Conservation (phyloP, 2,113 vertebrate genomes). For the Neomonachus schauinslandi region DNA sequence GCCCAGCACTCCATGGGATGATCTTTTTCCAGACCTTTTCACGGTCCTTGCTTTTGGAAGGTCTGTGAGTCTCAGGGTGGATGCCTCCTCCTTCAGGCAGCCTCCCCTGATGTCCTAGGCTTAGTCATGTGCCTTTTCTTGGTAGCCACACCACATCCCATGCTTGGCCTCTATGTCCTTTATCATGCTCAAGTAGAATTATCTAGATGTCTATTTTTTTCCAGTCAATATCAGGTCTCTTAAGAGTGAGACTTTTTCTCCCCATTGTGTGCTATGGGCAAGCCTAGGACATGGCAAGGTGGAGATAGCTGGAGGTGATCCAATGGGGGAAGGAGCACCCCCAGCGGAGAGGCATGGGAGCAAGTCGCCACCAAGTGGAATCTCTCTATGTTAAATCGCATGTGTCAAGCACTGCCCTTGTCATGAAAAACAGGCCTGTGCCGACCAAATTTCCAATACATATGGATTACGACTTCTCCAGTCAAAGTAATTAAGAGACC, state of each 20-base stretch:
- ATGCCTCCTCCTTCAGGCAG: not conserved
- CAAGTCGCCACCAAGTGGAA: not conserved
- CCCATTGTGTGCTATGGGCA: fast-evolving
- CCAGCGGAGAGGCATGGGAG: not conserved
- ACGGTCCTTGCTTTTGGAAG: not conserved
- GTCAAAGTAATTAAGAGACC: conserved; percentile 87
- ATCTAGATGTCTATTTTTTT: not conserved
- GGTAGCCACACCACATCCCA: not conserved
- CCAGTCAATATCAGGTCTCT: too few species aligned
- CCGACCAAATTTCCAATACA: conserved; percentile 76
- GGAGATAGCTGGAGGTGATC: not conserved
- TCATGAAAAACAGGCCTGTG: conserved; percentile 67
- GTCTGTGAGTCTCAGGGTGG: not conserved
- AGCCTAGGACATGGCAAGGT: fast-evolving
- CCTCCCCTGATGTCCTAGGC: not conserved
- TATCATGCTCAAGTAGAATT: too few species aligned
- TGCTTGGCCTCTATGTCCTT: not conserved
- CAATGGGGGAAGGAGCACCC: fast-evolving
- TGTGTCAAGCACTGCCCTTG: not conserved
- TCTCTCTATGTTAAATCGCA: not conserved
- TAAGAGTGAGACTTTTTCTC: not conserved
- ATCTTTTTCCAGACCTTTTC: not conserved
- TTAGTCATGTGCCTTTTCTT: not conserved
- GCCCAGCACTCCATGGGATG: fast-evolving
- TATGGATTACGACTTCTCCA: conserved; percentile 84